Evolutionary conservation across 2,888 invertebrate genomes (phyloP), one percentile per base, ranked within the genome.

Genomic region (Galeruca laticollis): DNA sequence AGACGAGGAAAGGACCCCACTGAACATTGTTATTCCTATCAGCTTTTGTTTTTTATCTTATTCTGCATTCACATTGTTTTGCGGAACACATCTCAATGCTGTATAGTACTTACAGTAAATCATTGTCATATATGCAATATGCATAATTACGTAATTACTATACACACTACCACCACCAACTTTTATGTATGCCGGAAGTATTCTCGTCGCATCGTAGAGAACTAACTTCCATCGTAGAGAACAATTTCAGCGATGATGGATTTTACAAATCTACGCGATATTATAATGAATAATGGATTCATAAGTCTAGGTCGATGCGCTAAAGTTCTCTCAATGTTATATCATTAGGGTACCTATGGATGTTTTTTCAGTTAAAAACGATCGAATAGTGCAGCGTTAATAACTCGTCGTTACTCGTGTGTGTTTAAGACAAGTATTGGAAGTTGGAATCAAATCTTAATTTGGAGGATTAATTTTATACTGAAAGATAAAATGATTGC

Each of bases 211-310:
- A 15, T 18, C 47, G 18, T 47, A 10, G 47, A 47, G n/a, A 47
- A 47, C 47, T 47, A 47, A 18, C 15, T 47, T 15, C 18, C 43
- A 43, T 43, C 15, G 8, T 15, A 18, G 47, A 47, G 15, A 47
- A 47, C 47, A 47, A 47, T 47, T 47, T 47, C 9, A 18, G 47
- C 15, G 47, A 47, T 47, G 9, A 47, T 47, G 18, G 47, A 47
- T 47, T 47, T 47, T 9, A 47, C 18, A 47, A 47, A 18, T 47
- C 18, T 47, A 47, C 18, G 10, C 9, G 15, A 15, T 47, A 47
- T 47, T 15, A 47, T 43, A n/a, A n/a, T 43, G 43, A 43, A 43
- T 43, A 43, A 43, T 47, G 15, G 18, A 47, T 15, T 1, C 18
- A 15, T 6, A 47, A 18, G 47, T 47, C 18, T 47, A 18, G 47